Evolutionary conservation across 2,797 vertebrate genomes (phyloP).

Genomic region (Acrocephalus scirpaceus): DNA sequence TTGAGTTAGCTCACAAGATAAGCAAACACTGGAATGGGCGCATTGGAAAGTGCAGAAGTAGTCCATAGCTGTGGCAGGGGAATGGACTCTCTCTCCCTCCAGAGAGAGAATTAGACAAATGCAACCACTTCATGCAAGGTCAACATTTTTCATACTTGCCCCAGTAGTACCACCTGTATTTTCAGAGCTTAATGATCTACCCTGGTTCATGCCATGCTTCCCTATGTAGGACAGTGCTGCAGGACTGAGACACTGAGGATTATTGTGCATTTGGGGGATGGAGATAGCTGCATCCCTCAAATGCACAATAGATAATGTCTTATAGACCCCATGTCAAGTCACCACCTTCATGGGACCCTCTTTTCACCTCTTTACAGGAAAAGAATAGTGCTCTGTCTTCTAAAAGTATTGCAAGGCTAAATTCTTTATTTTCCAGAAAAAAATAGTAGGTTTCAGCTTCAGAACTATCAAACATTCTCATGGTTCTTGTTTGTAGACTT

Average conservation of each 20-base stretch:
- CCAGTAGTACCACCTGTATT: background rate
- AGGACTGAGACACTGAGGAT: background rate
- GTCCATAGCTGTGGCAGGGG: background rate
- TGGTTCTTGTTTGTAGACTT: background rate
- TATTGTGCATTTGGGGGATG: background rate
- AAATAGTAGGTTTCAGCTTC: background rate
- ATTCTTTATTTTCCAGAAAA: conserved; percentile 3
- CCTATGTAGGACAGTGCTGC: background rate
- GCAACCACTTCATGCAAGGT: background rate
- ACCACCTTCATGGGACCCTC: background rate
- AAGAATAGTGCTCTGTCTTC: background rate
- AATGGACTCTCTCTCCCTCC: background rate
- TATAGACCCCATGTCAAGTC: background rate
- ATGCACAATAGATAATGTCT: background rate
- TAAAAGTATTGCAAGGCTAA: background rate
- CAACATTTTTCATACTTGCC: background rate
- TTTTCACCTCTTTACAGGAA: background rate
- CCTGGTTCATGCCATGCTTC: background rate
- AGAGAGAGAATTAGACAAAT: background rate
- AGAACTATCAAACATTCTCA: background rate
- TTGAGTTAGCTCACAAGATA: background rate
- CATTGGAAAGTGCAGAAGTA: background rate
- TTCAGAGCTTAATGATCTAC: background rate
- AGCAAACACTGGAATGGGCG: background rate
- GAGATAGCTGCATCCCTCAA: background rate